phyloP scores from a whole-genome alignment of 1,140 invertebrate genomes.

The Tribolium castaneum region DNA sequence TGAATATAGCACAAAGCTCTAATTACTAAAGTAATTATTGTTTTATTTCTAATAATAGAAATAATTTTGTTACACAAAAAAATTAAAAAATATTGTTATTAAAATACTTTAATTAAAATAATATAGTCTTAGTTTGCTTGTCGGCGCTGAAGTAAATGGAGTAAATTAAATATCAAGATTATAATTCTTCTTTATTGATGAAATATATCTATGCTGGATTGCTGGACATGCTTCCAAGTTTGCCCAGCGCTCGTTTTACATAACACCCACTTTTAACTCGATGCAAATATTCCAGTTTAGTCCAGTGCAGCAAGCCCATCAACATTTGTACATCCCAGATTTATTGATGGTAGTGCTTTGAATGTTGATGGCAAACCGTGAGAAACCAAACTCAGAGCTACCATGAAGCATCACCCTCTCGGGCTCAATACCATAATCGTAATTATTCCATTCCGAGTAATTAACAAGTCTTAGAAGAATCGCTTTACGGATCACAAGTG shows the following conservation, averaged over 20 bases:
- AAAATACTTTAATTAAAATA: too few species aligned
- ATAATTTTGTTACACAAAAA: too few species aligned
- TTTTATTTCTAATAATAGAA: too few species aligned
- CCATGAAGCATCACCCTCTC: background rate
- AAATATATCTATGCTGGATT: too few species aligned
- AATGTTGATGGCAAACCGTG: slow-evolving; percentile 35
- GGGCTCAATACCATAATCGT: background rate
- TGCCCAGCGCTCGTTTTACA: background rate
- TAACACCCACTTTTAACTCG: background rate
- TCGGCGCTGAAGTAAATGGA: too few species aligned
- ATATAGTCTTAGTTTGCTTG: too few species aligned
- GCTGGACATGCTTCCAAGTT: too few species aligned
- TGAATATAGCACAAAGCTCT: too few species aligned
- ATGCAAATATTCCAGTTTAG: slow-evolving; percentile 32
- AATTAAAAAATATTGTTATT: too few species aligned
- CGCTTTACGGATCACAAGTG: background rate
- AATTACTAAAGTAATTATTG: too few species aligned
- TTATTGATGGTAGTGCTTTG: slow-evolving; percentile 8
- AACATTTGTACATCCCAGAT: slow-evolving; percentile 6
- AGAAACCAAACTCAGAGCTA: background rate
- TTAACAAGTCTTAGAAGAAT: background rate
- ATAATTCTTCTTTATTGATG: too few species aligned
- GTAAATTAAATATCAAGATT: too few species aligned
- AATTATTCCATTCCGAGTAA: slow-evolving; percentile 3
- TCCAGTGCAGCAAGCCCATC: background rate